Base-by-base conservation (phyloP, 2,888 invertebrate genomes). In the Tuta absoluta region DNA sequence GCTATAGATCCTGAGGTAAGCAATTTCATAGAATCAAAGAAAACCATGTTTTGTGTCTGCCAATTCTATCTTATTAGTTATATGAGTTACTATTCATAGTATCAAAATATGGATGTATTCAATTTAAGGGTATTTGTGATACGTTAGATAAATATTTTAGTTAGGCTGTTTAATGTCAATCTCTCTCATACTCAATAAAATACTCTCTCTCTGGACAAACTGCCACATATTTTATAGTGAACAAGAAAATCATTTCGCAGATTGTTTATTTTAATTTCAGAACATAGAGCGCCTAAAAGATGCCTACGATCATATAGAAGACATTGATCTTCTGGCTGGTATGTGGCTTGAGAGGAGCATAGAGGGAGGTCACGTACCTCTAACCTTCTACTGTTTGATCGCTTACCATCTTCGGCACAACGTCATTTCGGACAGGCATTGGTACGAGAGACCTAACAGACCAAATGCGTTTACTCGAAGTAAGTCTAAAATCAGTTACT, bases 321-420 rank as follows among this genome's bases (percentile, higher is more conserved):
- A 98, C 82, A 95, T 98, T 63, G 98, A 98, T 85, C 88, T 97
- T 37, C 96, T 97, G 94, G 95, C 96, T 33, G 97, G 96, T 21
- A 95, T 96, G 38, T 96, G 97, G 66, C 94, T 96, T 0, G 98
- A 98, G 80, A 92, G 93, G 65, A 94, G 95, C 0, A 87, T 96
- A 60, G 94, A 95, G 1, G 97, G 96, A 49, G 96, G 96, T 62
- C 94, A 95, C 92, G 92, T 97, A 24, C 97, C 98, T 14, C 96
- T 95, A 0, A 96, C 96, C 19, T 96, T 97, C 77, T 95, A 96
- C 64, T 97, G 97, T 76, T 90, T 98, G 63, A 95, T 97, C 70
- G 96, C 95, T 7, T 95, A 95, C 19, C 97, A 97, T 84, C 95
- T 97, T 85, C 93, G 95, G 73, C 95, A 95, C 75, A 91, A 95